Evolutionary conservation across 2,113 vertebrate species (phyloP).

Genomic region (Pangasianodon gigas): DNA sequence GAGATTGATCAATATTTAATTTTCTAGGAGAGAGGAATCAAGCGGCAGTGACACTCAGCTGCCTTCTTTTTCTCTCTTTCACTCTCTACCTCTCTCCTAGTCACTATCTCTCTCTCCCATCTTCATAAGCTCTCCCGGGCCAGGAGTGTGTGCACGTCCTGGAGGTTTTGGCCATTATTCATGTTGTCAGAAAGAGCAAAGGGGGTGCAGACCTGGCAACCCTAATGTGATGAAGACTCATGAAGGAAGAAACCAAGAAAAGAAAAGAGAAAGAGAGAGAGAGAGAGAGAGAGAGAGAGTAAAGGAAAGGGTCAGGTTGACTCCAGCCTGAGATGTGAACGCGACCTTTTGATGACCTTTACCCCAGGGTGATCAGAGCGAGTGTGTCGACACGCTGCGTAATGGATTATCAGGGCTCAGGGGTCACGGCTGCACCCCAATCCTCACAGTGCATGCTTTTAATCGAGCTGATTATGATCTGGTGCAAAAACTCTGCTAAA

Average conservation of each 20-base stretch:
- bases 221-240: conserved; percentile 16
- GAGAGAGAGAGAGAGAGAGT: conserved; percentile 50
- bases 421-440: conserved; percentile 32
- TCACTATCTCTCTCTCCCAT: conserved; percentile 41
- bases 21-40: conserved; percentile 78
- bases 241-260: conserved; percentile 30
- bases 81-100: neutral
- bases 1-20: conserved; percentile 94
- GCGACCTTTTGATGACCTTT: conserved; percentile 74
- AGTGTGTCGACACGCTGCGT: conserved; percentile 69
- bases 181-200: conserved; percentile 18
- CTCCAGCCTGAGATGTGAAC: conserved; percentile 67
- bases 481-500: neutral
- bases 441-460: neutral
- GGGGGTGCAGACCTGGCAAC: conserved; percentile 20
- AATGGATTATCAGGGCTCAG: conserved; percentile 69
- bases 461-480: neutral
- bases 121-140: conserved; percentile 32
- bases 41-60: conserved; percentile 49
- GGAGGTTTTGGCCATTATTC: conserved; percentile 30
- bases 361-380: conserved; percentile 66
- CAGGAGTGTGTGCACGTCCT: neutral
- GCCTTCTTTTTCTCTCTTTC: conserved; percentile 46
- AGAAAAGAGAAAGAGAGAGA: conserved; percentile 50
- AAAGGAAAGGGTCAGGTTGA: conserved; percentile 40